These are phyloP conservation scores for Peribatodes rhomboidaria DNA, from an alignment of 2,888 invertebrate species.

Conservation along the genomic window DNA sequence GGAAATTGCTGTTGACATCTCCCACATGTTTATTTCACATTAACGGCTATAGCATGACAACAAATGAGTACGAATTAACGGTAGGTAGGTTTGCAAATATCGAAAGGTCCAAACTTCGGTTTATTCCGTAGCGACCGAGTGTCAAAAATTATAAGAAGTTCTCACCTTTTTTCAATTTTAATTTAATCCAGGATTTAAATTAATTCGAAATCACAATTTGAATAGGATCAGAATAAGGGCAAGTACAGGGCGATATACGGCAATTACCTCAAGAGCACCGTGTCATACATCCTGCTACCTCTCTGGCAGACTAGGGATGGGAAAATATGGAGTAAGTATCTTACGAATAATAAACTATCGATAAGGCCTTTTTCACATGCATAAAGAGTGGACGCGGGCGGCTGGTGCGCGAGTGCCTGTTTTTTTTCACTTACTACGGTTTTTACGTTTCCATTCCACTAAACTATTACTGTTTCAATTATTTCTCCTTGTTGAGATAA, in stretches of 20 bases:
- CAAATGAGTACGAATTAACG: too few species aligned
- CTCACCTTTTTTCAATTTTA: neutral
- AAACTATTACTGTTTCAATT: too few species aligned
- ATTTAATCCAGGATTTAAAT: constrained; percentile 11
- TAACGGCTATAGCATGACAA: too few species aligned
- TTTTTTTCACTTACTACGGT: neutral
- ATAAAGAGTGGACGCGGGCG: too few species aligned
- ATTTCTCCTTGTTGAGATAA: too few species aligned
- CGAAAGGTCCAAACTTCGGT: too few species aligned
- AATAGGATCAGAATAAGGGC: constrained; percentile 38
- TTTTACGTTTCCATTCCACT: too few species aligned
- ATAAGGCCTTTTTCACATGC: constrained; percentile 10
- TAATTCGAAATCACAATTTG: constrained; percentile 54
- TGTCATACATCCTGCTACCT: constrained; percentile 76
- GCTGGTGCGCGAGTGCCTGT: too few species aligned
- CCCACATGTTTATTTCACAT: too few species aligned
- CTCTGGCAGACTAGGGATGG: constrained; percentile 60
- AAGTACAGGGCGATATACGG: constrained; percentile 72
- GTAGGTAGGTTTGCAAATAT: too few species aligned
- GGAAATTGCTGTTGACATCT: constrained; percentile 28
- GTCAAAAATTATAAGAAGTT: too few species aligned
- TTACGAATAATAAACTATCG: constrained; percentile 9
- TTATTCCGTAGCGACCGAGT: too few species aligned
- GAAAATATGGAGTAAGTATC: neutral
- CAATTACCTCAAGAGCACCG: constrained; percentile 79